Evolutionary conservation across 2,888 invertebrate species (phyloP), one percentile per base, ranked within the genome.

Genomic region (Polydrusus cervinus): DNA sequence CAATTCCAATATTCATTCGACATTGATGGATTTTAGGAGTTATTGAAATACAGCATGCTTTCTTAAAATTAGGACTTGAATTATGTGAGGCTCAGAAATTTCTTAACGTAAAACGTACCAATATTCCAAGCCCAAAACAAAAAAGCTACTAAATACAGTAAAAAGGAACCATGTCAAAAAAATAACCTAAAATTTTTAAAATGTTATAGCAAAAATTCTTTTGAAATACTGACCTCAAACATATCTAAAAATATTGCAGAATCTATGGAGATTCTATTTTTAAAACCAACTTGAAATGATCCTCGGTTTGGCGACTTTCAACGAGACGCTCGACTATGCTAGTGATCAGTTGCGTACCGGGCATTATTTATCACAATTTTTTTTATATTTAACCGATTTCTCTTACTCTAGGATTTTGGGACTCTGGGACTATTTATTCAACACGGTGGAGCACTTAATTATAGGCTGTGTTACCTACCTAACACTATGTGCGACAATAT

Each of bases 401-500:
- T 68, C 25, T 25, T 25, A 25, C 25, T 25, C 25, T 25, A 25
- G 45, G 62, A 62, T 72, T 1, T 9, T 60, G 14, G 13, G 40
- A 25, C 16, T 76, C 5, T 68, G 75, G 69, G 80, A 82, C 67
- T 88, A 88, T 89, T 82, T 90, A 87, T 82, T 87, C 88, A 85
- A 88, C 88, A 86, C 84, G 89, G 84, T 91, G 90, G 91, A 87
- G 90, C 83, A 86, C 88, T 75, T 89, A 87, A 77, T 90, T 87
- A 80, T 87, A 88, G 83, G 82, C 85, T 78, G 86, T 87, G 79
- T 90, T 87, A 83, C 89, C 85, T 89, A 88, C 88, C 79, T 90
- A 87, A 72, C 89, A 88, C 80, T 88, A 89, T 84, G 89, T 88
- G 76, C 90, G 86, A 78, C 90, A 86, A 40, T 88, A 34, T 88